Base-by-base conservation (phyloP, 2,888 invertebrate species). In the Eledone cirrhosa region DNA sequence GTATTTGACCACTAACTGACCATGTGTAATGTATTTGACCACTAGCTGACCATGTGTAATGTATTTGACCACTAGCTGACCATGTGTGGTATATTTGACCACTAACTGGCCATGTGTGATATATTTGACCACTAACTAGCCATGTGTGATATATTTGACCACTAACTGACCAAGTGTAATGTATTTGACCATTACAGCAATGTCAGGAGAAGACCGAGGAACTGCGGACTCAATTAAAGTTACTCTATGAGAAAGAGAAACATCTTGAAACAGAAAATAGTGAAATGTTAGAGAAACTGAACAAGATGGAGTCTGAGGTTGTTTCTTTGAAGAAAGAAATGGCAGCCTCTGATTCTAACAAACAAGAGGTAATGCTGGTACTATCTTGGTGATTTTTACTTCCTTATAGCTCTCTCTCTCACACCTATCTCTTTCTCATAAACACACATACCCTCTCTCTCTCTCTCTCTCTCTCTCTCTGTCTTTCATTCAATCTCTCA, bases 201-300 rank as follows among this genome's bases (percentile, higher is more conserved):
- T 85, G 85, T 29, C 74, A 48, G 13, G 80, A 84, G 29, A 85
- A 80, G 79, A n/a, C 84, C 1, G 59, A 69, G 11, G 86, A 87
- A 31, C 59, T 85, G 48, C 79, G 80, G 75, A 79, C 82, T 7
- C 81, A 86, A 79, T 76, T 87, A 31, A 80, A 83, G 48, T 83
- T 81, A 59, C 67, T 87, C 65, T 80, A 81, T 65, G 82, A 84
- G 33, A 83, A 81, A 69, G 87, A 87, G 77, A 78, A 79, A 14
- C 79, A 81, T 48, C 75, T 81, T 2, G 78, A 80, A 63, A 84
- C 85, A n/a, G 83, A 84, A n/a, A 48, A 48, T 76, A 19, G 24
- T 47, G 76, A 76, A 63, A 77, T 31, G 63, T 29, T 5, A 16
- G 48, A 59, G 16, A 47, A 19, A 33, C 33, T 59, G 48, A 16